Evolutionary conservation across 2,888 invertebrate genomes (phyloP), one percentile per base, ranked within the genome.

Genomic region (Oscheius myriophilus): DNA sequence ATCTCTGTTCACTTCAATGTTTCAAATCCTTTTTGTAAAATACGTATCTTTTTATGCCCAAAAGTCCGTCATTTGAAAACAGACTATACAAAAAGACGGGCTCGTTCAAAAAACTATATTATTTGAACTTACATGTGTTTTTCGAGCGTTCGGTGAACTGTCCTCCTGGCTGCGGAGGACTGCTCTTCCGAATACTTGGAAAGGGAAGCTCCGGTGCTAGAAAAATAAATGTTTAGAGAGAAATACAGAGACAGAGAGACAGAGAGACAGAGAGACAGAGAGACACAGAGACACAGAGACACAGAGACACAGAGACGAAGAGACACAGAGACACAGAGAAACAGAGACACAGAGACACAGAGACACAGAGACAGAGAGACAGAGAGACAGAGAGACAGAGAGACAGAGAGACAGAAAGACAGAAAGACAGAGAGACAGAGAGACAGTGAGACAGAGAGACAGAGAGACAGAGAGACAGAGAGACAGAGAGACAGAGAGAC

Each of bases 131-230:
- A 63, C 63, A 63, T 42, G 12, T 42, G 12, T n/a, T 41, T 63
- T 1, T 42, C 25, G 39, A 63, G 26, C 14, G 63, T 63, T 49
- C 63, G 23, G 49, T 63, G 52, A 16, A 63, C 42, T 18, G 63
- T 63, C 53, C 63, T 63, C 53, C 43, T 63, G 18, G 63, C 52
- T 33, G n/a, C 41, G 43, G 63, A 52, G 43, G 53, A 52, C 52
- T 63, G 33, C 14, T 63, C 63, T 39, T 51, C 53, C n/a, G 26
- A 18, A 4, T 46, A n/a, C 33, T 61, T 61, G 16, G 61, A n/a
- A n/a, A 46, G 46, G 14, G 53, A 39, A 21, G 59, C 61, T 14
- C 61, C 61, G 26, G 25, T 49, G 46, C 61, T 57, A 18, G 4
- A 53, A 53, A 53, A 53, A 0, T 55, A n/a, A 41, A 14, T 2